Conservation (phyloP, 1,140 invertebrate genomes). For the Colletes gigas region DNA sequence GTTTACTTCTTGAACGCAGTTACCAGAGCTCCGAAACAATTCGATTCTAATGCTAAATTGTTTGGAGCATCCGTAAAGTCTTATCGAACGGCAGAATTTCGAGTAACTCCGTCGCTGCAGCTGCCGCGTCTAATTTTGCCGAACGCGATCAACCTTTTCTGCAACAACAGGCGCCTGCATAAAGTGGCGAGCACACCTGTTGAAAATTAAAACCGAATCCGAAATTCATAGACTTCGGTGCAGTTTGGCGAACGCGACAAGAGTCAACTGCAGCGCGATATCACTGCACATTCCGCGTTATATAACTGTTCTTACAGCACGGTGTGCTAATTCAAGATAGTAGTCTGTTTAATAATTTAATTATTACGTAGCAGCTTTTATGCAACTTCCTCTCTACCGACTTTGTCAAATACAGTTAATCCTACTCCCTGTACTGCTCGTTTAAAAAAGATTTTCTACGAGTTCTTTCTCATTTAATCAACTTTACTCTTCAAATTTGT, state of each 20-base stretch:
- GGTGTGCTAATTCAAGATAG: neutral
- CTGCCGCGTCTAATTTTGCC: slow-evolving; percentile 9
- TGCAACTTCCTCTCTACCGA: too few relatives aligned
- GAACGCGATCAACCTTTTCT: neutral
- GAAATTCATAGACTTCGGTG: neutral
- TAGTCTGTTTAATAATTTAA: too few relatives aligned
- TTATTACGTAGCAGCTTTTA: too few relatives aligned
- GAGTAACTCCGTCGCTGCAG: neutral
- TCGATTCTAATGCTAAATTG: slow-evolving; percentile 23
- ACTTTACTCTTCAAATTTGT: too few relatives aligned
- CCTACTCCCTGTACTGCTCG: too few relatives aligned
- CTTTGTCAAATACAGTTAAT: too few relatives aligned
- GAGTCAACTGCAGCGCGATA: neutral
- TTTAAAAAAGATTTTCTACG: too few relatives aligned
- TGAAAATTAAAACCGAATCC: slow-evolving; percentile 27
- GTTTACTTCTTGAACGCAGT: too few relatives aligned
- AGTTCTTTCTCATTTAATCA: too few relatives aligned
- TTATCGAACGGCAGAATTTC: slow-evolving; percentile 31
- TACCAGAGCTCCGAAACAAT: slow-evolving; percentile 11
- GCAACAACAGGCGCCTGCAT: neutral
- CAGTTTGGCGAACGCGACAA: neutral
- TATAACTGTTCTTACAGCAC: too few relatives aligned
- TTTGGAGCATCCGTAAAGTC: slow-evolving; percentile 23
- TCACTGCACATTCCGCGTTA: neutral
- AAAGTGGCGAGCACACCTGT: slow-evolving; percentile 5